A percentile compares a stretch with the other conserved stretches of the same genome.
These are phyloP conservation scores for Salmo trutta DNA, from an alignment of 2,797 vertebrate species.

Conservation along the genomic window DNA sequence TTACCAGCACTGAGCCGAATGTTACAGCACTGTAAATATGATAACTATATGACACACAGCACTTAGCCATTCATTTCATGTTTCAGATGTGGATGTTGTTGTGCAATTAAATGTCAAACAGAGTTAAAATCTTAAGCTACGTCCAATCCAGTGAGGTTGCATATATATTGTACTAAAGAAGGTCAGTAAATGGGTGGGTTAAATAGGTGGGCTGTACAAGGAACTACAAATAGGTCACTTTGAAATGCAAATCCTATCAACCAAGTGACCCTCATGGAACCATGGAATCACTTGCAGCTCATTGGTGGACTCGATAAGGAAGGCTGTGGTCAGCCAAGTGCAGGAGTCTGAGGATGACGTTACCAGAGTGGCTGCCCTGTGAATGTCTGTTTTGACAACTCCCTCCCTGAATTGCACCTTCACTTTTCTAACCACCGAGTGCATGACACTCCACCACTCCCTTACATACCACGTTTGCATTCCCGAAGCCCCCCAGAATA, in stretches of 20 bases:
- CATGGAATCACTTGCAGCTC: conserved; percentile 31
- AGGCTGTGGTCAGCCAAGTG: conserved; percentile 63
- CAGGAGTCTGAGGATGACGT: conserved; percentile 72
- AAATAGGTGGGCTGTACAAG: conserved; percentile 25
- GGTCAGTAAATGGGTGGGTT: neutral
- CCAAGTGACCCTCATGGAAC: conserved; percentile 5
- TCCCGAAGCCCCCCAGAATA: too few species aligned
- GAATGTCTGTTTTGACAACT: conserved; percentile 21
- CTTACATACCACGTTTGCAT: too few species aligned
- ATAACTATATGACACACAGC: too few species aligned
- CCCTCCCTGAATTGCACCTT: too few species aligned
- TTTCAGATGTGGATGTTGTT: neutral
- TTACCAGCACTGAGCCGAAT: too few species aligned
- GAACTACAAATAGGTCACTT: conserved; percentile 43
- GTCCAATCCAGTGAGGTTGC: conserved; percentile 14
- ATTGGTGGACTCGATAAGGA: conserved; percentile 67
- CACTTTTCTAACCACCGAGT: too few species aligned
- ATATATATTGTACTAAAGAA: conserved; percentile 27
- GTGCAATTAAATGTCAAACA: too few species aligned
- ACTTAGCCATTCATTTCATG: too few species aligned
- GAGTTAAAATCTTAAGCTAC: too few species aligned
- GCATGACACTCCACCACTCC: too few species aligned
- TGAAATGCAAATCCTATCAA: conserved; percentile 44
- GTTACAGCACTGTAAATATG: too few species aligned
- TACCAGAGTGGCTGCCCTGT: conserved; percentile 56